Evolutionary conservation across 1,140 invertebrate species (phyloP), one percentile per base, ranked within the genome.

Genomic region (Coboldia fuscipes): DNA sequence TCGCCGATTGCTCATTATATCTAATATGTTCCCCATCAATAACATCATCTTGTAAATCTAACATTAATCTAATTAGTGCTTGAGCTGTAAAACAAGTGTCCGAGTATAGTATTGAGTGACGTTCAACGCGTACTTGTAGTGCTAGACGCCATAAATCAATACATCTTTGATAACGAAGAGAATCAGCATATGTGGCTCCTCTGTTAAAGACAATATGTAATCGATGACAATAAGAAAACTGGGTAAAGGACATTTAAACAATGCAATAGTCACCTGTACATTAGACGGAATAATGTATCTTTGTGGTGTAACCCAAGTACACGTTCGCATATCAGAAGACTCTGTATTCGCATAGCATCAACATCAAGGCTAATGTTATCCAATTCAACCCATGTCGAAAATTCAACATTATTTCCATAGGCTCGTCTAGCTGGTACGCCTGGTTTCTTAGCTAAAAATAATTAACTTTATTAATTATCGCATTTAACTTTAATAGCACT

Each of bases 171-270:
- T 83, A 80, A 39, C 78, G 69, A 37, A 82, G 57, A 14, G 78
- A 70, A 52, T 90, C 84, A 1, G 80, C 83, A 58, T 85, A 89
- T 0, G 80, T 71, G 4, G 84, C 85, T 24, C 84, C 84, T 36
- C 82, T 58, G 45, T 65, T 71, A 42, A 28, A 20, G 39, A 16
- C 9, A 31, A 32, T 20, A 10, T 7, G 15, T 32, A 30, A 13
- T 21, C 8, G 10, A 33, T 21, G 20, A 18, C 20, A 3, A 16
- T 8, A 21, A 33, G n/a, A 14, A 31, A 31, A 34, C 14, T 24
- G 15, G 19, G n/a, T n/a, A n/a, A n/a, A n/a, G n/a, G n/a, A n/a
- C n/a, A n/a, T n/a, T 7, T 7, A 23, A 23, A 23, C 6, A 23
- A 7, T 23, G 6, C n/a, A 30, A 15, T 27, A n/a, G 16, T 37